Percentiles rank a stretch among this genome's conserved stretches.
Conservation (phyloP, 1,140 invertebrate genomes). For the Bombus vancouverensis region DNA sequence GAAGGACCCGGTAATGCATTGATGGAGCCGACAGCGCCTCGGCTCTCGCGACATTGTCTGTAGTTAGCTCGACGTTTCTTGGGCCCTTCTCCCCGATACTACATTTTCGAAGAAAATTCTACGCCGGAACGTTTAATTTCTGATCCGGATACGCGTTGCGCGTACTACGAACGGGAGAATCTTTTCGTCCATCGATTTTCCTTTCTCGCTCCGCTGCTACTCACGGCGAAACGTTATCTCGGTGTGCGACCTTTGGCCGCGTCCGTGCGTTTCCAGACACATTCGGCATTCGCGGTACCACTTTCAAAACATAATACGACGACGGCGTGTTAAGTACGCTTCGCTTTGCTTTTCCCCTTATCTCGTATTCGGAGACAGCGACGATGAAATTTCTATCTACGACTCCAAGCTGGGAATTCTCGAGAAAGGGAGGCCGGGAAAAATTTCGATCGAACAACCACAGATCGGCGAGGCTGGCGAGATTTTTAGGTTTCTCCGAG, state of each 20-base stretch:
- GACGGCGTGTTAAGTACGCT: slow-evolving; percentile 47
- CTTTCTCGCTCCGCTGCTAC: slow-evolving; percentile 29
- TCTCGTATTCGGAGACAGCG: slow-evolving; percentile 16
- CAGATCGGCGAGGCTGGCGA: background rate
- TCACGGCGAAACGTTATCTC: slow-evolving; percentile 52
- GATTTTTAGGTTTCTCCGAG: no score
- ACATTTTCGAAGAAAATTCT: background rate
- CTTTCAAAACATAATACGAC: slow-evolving; percentile 54
- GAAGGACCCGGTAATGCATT: no score
- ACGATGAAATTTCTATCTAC: background rate
- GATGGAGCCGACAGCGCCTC: no score
- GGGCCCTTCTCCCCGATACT: no score
- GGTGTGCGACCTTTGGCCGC: slow-evolving; percentile 4
- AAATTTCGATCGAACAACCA: background rate
- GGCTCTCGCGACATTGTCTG: no score
- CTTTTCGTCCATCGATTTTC: slow-evolving; percentile 48
- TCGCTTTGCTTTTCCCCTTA: background rate
- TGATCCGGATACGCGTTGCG: background rate
- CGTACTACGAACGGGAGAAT: slow-evolving; percentile 3
- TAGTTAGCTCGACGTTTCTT: no score
- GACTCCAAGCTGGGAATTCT: background rate
- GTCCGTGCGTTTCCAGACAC: slow-evolving; percentile 28
- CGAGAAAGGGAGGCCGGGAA: background rate
- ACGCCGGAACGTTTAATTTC: slow-evolving; percentile 7
- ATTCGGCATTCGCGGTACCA: slow-evolving; percentile 40